phyloP scores from a whole-genome alignment of 2,797 vertebrate species.

The Pseudochirops cupreus region DNA sequence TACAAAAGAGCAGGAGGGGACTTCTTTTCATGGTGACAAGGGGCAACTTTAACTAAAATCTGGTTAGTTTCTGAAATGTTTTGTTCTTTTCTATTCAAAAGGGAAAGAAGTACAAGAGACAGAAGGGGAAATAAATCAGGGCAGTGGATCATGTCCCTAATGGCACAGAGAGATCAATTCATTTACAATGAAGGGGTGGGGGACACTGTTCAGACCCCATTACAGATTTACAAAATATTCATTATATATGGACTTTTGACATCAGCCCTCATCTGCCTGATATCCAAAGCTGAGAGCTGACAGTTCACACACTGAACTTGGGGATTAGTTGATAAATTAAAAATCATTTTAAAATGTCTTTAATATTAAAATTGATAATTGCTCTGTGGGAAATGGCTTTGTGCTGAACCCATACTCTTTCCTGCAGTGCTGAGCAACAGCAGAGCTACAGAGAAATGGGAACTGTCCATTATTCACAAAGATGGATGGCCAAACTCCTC shows the following conservation, averaged over 20 bases:
- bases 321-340: conserved; percentile 80
- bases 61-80: conserved; percentile 58
- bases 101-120: conserved; percentile 61
- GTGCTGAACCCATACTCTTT: conserved; percentile 79
- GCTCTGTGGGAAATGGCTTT: conserved; percentile 82
- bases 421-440: conserved; percentile 76
- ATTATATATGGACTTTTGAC: conserved; percentile 74
- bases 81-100: conserved; percentile 65
- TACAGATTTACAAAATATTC: conserved; percentile 78
- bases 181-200: conserved; percentile 60
- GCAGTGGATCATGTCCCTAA: conserved; percentile 71
- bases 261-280: conserved; percentile 69
- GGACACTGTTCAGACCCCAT: conserved; percentile 37
- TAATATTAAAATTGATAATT: conserved; percentile 84
- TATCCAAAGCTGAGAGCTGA: conserved; percentile 71
- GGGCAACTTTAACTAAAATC: conserved; percentile 68
- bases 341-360: conserved; percentile 80
- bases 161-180: conserved; percentile 78
- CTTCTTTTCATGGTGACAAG: conserved; percentile 67
- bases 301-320: conserved; percentile 71
- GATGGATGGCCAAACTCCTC: conserved; percentile 75
- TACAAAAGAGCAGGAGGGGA: conserved; percentile 62
- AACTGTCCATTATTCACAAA: conserved; percentile 78
- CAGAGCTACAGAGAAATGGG: conserved; percentile 64
- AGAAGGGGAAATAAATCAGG: conserved; percentile 61